Evolutionary conservation across 1,140 invertebrate genomes (phyloP), one percentile per base, ranked within the genome.

Genomic region (Caerostris darwini): DNA sequence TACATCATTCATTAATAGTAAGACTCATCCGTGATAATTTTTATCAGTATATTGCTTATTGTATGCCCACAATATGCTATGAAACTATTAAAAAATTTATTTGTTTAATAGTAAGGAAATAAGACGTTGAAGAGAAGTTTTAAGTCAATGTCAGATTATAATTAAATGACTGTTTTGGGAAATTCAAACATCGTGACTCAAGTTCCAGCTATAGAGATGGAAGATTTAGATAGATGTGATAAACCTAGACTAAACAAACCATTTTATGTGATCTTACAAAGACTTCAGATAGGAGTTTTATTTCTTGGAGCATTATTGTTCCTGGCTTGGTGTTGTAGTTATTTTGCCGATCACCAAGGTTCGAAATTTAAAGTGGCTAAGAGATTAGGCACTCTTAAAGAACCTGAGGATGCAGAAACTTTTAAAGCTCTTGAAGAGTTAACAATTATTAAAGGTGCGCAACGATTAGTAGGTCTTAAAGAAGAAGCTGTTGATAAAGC

Each of bases 281-380:
- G 54, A 54, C 19, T 91, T 82, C 90, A 91, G 17, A 91, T 91
- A 50, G 71, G 67, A 59, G 77, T 91, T 58, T 58, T 91, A 58
- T 61, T 91, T 6, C 81, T 91, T 1, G 90, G 90, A 82, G 82
- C 77, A 5, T 77, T 91, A 17, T 14, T 91, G 34, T 91, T 91
- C 59, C 56, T 91, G 10, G 69, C 90, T 50, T 91, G 90, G 90
- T 91, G 90, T 58, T 69, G 71, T 54, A 82, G 69, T 14, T 91
- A 81, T 50, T 19, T 91, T 8, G 14, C 56, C 14, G 14, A 90
- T 17, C 7, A n/a, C 12, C n/a, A n/a, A 14, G 64, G 64, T 64
- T 61, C 56, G n/a, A 61, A 58, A 7, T 61, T 67, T 71, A 54
- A 54, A 14, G 19, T 14, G 34, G 8, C 17, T 54, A 53, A 34